Conservation (phyloP, 92 coral and sea anemone genomes). For the Epizoanthus stellaris region DNA sequence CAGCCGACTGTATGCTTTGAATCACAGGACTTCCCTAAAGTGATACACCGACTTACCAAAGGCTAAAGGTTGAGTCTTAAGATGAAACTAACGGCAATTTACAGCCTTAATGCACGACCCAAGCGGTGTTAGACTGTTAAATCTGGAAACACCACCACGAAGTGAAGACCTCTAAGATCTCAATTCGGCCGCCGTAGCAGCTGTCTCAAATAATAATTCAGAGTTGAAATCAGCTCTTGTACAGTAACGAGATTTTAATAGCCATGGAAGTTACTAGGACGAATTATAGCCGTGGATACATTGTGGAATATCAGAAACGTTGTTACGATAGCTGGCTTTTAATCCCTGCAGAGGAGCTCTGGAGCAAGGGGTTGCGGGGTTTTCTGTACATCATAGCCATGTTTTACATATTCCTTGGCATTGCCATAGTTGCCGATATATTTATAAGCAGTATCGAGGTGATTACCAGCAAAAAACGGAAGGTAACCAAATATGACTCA, state of each 20-base stretch:
- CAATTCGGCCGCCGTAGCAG: background rate
- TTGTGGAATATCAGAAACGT: slow-evolving; percentile 67
- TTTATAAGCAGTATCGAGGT: slow-evolving; percentile 91
- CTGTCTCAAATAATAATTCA: background rate
- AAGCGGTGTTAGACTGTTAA: too few species aligned
- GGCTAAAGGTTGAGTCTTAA: background rate
- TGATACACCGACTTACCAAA: background rate
- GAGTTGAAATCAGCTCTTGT: background rate
- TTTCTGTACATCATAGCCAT: slow-evolving; percentile 72
- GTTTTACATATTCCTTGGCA: slow-evolving; percentile 82
- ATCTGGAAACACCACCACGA: background rate
- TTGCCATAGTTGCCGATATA: slow-evolving; percentile 91
- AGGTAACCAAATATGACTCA: slow-evolving; percentile 75
- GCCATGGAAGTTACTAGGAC: slow-evolving; percentile 67
- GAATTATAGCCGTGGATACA: slow-evolving; percentile 74
- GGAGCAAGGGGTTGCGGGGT: slow-evolving; percentile 75
- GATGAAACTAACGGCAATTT: too few species aligned
- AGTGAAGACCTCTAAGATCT: background rate
- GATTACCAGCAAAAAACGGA: slow-evolving; percentile 85
- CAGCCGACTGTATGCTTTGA: background rate
- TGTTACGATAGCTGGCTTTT: slow-evolving; percentile 87
- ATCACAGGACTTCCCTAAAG: background rate
- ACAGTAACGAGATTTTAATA: background rate
- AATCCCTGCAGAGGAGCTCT: slow-evolving; percentile 76
- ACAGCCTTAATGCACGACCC: too few species aligned